phyloP scores from a whole-genome alignment of 2,888 invertebrate species.

The Athalia cordata region DNA sequence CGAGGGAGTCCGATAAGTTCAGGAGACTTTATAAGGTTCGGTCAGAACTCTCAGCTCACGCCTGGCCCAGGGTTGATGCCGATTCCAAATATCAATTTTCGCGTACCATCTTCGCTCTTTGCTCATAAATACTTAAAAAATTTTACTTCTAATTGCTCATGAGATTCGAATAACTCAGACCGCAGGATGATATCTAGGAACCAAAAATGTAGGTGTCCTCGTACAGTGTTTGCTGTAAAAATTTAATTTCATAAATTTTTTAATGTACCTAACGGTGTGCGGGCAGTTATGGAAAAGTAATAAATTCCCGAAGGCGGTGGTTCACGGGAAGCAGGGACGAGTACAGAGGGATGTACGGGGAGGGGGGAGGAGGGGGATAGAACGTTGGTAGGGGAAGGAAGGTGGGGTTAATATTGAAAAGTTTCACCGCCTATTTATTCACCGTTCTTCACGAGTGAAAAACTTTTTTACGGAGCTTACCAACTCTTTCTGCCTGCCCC shows the following conservation, averaged over 20 bases:
- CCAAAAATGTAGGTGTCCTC: neutral
- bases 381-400: neutral
- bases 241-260: neutral
- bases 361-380: neutral
- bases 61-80: constrained; percentile 13
- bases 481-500: constrained; percentile 10
- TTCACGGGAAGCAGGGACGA: neutral
- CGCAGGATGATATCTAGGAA: neutral
- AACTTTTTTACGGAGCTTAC: constrained; percentile 37
- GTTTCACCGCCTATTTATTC: constrained; percentile 46
- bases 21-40: neutral
- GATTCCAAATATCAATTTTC: constrained; percentile 43
- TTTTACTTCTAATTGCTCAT: too few relatives aligned
- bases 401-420: constrained; percentile 53
- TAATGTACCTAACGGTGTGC: constrained; percentile 18
- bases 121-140: neutral
- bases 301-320: constrained; percentile 51
- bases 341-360: constrained; percentile 12
- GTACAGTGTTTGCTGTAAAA: neutral
- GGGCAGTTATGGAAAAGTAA: constrained; percentile 49
- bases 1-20: neutral
- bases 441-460: constrained; percentile 42
- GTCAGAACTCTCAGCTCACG: neutral
- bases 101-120: neutral
- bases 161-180: too few relatives aligned